Conservation (phyloP, 2,888 invertebrate genomes). For the Lagria hirta region DNA sequence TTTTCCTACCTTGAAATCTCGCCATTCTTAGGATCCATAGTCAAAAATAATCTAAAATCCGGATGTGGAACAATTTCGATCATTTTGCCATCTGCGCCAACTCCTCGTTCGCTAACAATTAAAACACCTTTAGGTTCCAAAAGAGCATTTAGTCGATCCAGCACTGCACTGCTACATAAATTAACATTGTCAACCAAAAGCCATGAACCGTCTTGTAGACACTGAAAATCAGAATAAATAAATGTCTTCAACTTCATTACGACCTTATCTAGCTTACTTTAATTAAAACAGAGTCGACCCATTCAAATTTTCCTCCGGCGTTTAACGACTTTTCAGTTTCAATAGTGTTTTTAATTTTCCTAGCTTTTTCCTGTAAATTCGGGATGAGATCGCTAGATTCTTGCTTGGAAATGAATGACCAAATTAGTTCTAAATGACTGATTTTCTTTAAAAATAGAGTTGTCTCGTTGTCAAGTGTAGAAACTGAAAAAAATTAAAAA, state of each 20-base stretch:
- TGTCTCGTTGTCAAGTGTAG: too few relatives aligned
- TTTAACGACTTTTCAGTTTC: conserved; percentile 64
- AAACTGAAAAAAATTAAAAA: too few relatives aligned
- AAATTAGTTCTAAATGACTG: conserved; percentile 40
- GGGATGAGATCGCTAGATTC: conserved; percentile 44
- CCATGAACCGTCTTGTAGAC: conserved; percentile 81
- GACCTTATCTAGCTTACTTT: conserved; percentile 67
- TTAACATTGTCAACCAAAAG: conserved; percentile 90
- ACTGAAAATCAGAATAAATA: conserved; percentile 53
- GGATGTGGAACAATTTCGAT: conserved; percentile 79
- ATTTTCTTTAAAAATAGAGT: conserved; percentile 53
- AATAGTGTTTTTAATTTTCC: conserved; percentile 49
- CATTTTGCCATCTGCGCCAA: conserved; percentile 68
- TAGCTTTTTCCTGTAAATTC: conserved; percentile 43
- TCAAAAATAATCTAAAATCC: conserved; percentile 90
- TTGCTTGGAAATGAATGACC: conserved; percentile 34
- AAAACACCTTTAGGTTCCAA: conserved; percentile 91
- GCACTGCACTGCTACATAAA: conserved; percentile 92
- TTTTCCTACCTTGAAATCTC: conserved; percentile 79
- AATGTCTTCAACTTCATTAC: conserved; percentile 6
- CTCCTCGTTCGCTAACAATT: conserved; percentile 89
- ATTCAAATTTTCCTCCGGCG: conserved; percentile 89
- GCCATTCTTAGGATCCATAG: conserved; percentile 93
- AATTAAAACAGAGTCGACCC: conserved; percentile 86
- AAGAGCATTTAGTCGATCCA: conserved; percentile 94